phyloP scores from a whole-genome alignment of 2,888 invertebrate species.

The Zootermopsis nevadensis region DNA sequence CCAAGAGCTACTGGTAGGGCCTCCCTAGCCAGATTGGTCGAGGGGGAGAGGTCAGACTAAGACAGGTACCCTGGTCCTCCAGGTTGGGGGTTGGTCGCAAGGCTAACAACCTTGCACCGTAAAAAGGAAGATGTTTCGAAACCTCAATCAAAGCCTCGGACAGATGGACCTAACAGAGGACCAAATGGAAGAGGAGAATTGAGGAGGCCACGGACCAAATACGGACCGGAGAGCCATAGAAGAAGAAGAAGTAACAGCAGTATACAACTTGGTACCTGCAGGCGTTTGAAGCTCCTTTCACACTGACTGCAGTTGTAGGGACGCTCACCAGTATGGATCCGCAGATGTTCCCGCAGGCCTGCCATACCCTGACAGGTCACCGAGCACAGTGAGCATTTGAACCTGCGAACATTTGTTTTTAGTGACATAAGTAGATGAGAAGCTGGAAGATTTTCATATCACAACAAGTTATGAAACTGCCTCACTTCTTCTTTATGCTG shows the following conservation, averaged over 20 bases:
- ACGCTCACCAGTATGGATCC: slow-evolving; percentile 51
- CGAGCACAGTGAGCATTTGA: slow-evolving; percentile 48
- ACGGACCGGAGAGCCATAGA: no score
- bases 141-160: no score
- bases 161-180: no score
- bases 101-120: no score
- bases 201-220: no score
- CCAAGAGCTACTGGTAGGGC: no score
- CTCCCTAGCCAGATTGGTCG: no score
- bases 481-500: slow-evolving; percentile 38
- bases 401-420: slow-evolving; percentile 22
- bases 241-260: background rate
- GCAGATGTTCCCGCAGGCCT: slow-evolving; percentile 50
- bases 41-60: no score
- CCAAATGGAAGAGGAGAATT: no score
- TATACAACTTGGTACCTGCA: slow-evolving; percentile 37
- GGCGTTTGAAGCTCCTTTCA: slow-evolving; percentile 49
- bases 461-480: slow-evolving; percentile 32
- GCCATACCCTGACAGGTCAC: slow-evolving; percentile 46
- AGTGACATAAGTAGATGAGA: background rate
- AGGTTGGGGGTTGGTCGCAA: no score
- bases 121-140: no score
- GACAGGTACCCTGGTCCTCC: no score
- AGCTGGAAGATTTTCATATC: background rate
- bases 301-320: slow-evolving; percentile 51